Conservation (phyloP, 2,113 vertebrate species). For the Podarcis cretensis region DNA sequence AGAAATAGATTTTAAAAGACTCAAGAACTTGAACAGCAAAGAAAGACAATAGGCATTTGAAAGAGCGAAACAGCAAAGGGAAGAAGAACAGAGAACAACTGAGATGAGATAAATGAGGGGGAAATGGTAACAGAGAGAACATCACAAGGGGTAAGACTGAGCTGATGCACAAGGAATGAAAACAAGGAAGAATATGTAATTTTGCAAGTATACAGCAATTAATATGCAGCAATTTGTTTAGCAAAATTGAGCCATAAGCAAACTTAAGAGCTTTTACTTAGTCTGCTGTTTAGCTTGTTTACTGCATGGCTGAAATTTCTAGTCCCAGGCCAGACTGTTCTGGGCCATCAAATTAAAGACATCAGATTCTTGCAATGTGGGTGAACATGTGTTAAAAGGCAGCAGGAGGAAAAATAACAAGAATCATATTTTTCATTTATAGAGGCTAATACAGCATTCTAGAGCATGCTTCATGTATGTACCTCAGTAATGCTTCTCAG, state of each 20-base stretch:
- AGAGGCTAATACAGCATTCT: background rate
- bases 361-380: background rate
- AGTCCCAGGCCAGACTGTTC: background rate
- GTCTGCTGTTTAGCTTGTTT: constrained; percentile 22
- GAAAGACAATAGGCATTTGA: background rate
- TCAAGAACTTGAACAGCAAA: background rate
- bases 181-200: background rate
- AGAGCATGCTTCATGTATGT: too few species aligned
- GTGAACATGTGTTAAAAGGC: accelerated
- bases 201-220: background rate
- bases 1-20: background rate
- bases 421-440: background rate
- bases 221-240: constrained; percentile 30
- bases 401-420: background rate
- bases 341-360: background rate
- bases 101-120: background rate
- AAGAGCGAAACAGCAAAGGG: constrained; percentile 14
- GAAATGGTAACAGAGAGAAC: background rate
- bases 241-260: constrained; percentile 48
- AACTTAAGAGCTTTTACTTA: constrained; percentile 22
- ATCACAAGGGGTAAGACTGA: background rate
- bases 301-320: constrained; percentile 17
- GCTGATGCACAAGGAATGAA: background rate
- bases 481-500: too few species aligned
- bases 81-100: background rate